Percentiles rank a stretch among this genome's conserved stretches.
phyloP scores from a whole-genome alignment of 2,113 vertebrate species.

The Gnathonemus longibarbis region DNA sequence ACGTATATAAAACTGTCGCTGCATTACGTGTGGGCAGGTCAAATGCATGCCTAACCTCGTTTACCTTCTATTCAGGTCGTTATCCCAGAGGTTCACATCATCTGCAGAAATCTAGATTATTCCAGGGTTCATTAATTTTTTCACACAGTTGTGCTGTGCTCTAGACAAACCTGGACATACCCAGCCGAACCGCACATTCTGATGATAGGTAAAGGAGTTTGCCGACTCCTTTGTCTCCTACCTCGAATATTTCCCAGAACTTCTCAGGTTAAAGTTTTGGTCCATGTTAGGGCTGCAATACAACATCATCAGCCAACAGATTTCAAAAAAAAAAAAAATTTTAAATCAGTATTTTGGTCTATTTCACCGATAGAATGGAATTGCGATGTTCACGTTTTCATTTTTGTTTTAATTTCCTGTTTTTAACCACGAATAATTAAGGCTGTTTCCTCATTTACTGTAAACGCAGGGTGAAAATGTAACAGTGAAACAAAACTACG shows the following conservation, averaged over 20 bases:
- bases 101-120: background rate
- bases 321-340: background rate
- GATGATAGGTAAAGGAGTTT: background rate
- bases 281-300: background rate
- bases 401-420: background rate
- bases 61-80: background rate
- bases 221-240: background rate
- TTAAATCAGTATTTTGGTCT: background rate
- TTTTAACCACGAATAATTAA: background rate
- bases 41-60: background rate
- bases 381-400: background rate
- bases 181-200: background rate
- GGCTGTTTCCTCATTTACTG: background rate
- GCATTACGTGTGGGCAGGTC: background rate
- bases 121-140: background rate
- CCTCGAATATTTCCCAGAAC: background rate
- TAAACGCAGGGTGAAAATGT: background rate
- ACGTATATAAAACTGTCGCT: background rate
- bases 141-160: background rate
- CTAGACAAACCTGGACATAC: background rate
- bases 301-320: background rate
- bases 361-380: background rate
- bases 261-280: conserved; percentile 15
- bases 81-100: background rate
- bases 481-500: background rate